These are phyloP conservation scores for Heliocidaris tuberculata DNA, from an alignment of 35 echinoderm and acorn worm species.

Conservation along the genomic window DNA sequence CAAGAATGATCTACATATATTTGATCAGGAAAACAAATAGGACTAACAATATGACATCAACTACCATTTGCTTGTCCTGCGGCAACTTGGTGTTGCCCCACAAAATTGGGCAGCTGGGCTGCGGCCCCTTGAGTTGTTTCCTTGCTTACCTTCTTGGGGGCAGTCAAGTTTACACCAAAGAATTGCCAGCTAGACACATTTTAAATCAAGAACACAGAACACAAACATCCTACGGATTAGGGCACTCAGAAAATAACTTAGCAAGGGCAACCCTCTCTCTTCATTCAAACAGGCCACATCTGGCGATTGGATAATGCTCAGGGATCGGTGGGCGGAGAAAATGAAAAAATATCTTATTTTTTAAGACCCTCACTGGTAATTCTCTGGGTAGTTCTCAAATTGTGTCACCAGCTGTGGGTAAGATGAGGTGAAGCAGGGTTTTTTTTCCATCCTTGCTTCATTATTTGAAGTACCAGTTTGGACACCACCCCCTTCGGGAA, in stretches of 20 bases:
- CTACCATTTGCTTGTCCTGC: no score
- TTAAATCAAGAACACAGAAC: background rate
- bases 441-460: background rate
- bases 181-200: slow-evolving; percentile 3
- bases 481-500: no score
- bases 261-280: background rate
- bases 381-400: background rate
- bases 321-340: background rate
- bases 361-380: background rate
- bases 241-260: background rate
- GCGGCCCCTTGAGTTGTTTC: no score
- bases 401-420: background rate
- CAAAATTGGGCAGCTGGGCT: no score
- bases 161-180: background rate
- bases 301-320: background rate
- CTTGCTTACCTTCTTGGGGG: background rate
- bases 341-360: background rate
- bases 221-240: background rate
- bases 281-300: background rate
- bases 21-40: no score
- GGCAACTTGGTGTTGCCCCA: no score
- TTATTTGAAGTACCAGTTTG: no score
- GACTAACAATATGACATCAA: no score
- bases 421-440: background rate
- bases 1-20: no score